Conservation (phyloP, 2,113 vertebrate species). For the Phycodurus eques region DNA sequence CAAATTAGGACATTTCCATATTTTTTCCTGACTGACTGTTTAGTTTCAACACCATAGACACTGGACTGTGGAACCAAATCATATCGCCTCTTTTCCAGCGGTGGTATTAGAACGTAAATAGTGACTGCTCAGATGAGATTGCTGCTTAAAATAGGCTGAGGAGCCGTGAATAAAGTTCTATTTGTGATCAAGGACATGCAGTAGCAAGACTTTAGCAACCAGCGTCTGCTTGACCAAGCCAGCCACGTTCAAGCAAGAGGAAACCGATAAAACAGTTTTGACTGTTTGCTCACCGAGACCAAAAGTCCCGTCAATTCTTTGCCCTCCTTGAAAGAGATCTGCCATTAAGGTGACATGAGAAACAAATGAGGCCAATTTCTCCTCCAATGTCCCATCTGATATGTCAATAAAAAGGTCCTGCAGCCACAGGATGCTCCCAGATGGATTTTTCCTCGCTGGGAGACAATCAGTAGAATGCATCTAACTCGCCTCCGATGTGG, state of each 20-base stretch:
- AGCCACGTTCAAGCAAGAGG: slow-evolving; percentile 58
- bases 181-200: background rate
- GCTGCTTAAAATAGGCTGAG: no score
- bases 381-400: slow-evolving; percentile 75
- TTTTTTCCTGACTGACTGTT: no score
- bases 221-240: slow-evolving; percentile 31
- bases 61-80: no score
- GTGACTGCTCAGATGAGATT: no score
- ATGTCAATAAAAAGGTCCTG: slow-evolving; percentile 77
- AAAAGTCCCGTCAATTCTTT: slow-evolving; percentile 69
- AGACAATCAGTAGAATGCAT: slow-evolving; percentile 72
- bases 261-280: slow-evolving; percentile 66
- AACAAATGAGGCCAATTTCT: slow-evolving; percentile 83
- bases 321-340: slow-evolving; percentile 70
- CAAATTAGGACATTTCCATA: no score
- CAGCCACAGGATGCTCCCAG: slow-evolving; percentile 64
- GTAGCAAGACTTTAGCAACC: background rate
- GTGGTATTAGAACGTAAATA: no score
- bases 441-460: slow-evolving; percentile 72
- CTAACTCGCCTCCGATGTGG: slow-evolving; percentile 62
- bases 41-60: no score
- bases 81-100: no score
- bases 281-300: slow-evolving; percentile 70
- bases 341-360: slow-evolving; percentile 77
- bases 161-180: background rate